Evolutionary conservation across 2,797 vertebrate genomes (phyloP).

Genomic region (Thripadectes ignobilis): DNA sequence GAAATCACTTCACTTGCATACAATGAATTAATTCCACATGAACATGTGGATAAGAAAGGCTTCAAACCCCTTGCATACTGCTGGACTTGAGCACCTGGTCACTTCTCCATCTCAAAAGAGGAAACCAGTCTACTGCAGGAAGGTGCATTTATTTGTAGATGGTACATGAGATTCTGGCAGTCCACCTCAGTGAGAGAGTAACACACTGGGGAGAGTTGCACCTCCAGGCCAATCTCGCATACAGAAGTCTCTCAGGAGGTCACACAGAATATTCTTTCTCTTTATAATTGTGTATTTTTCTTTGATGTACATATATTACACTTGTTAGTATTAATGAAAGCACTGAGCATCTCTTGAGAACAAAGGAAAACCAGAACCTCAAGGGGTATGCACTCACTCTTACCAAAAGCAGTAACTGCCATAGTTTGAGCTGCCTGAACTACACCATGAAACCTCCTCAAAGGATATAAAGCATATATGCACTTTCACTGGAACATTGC

Average conservation of each 20-base stretch:
- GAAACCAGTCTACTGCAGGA: neutral
- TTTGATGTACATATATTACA: neutral
- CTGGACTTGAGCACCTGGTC: neutral
- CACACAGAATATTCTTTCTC: neutral
- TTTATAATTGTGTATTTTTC: neutral
- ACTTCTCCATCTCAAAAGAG: neutral
- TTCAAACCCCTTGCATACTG: neutral
- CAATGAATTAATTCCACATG: neutral
- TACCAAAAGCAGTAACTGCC: neutral
- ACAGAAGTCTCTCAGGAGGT: neutral
- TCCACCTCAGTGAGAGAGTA: neutral
- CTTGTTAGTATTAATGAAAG: slow-evolving; percentile 19
- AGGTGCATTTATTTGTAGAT: neutral
- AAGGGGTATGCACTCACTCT: neutral
- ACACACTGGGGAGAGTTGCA: neutral
- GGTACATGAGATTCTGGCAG: neutral
- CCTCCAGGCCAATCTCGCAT: neutral
- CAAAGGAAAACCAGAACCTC: neutral
- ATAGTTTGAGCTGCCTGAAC: neutral
- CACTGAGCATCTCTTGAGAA: slow-evolving; percentile 6
- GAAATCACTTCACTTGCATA: neutral
- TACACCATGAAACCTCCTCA: neutral
- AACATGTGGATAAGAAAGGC: fast-evolving
- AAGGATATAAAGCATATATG: slow-evolving; percentile 5
- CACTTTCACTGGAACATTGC: slow-evolving; percentile 22